Conservation (phyloP, 2,113 vertebrate genomes). For the Anoplopoma fimbria region DNA sequence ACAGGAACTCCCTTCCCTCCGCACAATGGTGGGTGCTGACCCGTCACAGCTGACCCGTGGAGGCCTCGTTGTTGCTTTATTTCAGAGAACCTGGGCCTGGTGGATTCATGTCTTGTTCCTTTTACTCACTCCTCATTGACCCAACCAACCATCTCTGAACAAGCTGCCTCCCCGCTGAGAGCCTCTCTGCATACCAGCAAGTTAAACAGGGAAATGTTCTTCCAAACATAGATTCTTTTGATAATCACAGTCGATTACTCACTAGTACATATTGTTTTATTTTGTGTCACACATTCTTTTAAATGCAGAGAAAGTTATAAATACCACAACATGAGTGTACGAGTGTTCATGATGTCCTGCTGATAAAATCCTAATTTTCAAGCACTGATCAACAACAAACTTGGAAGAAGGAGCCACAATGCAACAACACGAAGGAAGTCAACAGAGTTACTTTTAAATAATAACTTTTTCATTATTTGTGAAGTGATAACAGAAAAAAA, state of each 20-base stretch:
- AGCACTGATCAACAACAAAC: conserved; percentile 6
- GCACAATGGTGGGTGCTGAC: conserved; percentile 75
- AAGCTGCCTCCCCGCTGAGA: conserved; percentile 11
- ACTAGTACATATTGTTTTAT: conserved; percentile 1
- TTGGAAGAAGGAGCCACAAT: neutral
- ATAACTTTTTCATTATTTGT: too few species aligned
- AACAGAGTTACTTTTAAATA: neutral
- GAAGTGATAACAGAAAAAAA: neutral
- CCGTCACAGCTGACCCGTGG: conserved; percentile 69
- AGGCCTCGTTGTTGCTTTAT: conserved; percentile 64
- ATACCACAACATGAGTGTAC: neutral
- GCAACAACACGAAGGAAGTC: neutral
- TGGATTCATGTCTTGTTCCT: conserved; percentile 45
- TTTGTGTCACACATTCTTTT: neutral
- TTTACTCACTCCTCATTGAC: neutral
- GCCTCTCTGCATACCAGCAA: neutral
- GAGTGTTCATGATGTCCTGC: neutral
- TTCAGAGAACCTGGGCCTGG: conserved; percentile 27
- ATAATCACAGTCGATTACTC: conserved; percentile 16
- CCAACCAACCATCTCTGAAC: conserved; percentile 1
- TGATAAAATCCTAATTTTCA: neutral
- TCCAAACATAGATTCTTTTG: neutral
- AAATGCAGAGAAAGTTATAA: neutral
- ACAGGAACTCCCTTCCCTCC: conserved; percentile 69
- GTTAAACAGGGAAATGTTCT: neutral